Percentiles rank a stretch among this genome's conserved stretches.
Evolutionary conservation across 1,140 invertebrate species (phyloP).

Genomic region (Aphis craccivora): DNA sequence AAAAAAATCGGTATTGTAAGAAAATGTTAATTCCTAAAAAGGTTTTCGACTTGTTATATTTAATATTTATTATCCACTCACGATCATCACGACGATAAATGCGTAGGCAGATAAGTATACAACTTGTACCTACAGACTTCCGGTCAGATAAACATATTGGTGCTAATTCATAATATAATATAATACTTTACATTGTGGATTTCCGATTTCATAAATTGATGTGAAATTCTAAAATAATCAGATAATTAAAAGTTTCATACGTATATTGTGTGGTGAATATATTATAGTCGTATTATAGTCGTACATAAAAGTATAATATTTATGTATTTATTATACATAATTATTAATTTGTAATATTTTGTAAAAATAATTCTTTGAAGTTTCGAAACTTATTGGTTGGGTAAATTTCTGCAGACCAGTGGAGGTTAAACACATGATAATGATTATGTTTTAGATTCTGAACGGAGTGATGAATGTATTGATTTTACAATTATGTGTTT

Average conservation of each 20-base stretch:
- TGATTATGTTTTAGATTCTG: no score
- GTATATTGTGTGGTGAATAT: no score
- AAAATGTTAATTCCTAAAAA: not conserved
- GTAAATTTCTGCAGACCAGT: no score
- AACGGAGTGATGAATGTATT: no score
- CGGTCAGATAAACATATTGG: not conserved
- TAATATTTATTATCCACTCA: not conserved
- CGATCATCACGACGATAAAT: not conserved
- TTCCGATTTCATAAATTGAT: not conserved
- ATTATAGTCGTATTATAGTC: no score
- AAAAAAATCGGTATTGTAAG: not conserved
- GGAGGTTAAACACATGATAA: no score
- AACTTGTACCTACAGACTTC: not conserved
- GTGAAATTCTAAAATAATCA: not conserved
- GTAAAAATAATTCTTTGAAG: no score
- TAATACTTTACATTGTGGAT: not conserved
- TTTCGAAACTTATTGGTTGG: no score
- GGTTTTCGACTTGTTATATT: not conserved
- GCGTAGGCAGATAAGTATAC: slow-evolving; percentile 14
- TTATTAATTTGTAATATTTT: no score
- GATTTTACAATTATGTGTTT: no score
- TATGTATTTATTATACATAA: no score
- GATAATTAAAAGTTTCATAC: not conserved
- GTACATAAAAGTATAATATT: no score
- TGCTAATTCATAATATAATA: not conserved